Conservation (phyloP, 2,797 vertebrate genomes). For the Tympanoctomys barrerae region DNA sequence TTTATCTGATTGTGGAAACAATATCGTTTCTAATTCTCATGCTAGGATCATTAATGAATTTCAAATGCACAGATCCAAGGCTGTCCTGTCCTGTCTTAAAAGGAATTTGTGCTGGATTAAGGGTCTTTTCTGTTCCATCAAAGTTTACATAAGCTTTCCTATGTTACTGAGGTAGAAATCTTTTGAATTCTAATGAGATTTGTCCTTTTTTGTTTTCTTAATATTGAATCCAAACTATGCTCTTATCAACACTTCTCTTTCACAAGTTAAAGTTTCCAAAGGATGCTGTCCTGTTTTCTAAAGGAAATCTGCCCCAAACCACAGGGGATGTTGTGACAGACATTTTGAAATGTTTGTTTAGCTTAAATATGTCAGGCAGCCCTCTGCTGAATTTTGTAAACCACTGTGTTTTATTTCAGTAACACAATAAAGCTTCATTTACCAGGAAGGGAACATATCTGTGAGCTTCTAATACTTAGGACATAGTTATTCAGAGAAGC, state of each 20-base stretch:
- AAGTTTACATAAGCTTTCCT: slow-evolving; percentile 63
- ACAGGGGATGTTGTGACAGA: background rate
- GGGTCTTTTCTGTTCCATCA: slow-evolving; percentile 69
- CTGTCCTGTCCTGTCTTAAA: slow-evolving; percentile 36
- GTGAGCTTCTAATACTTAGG: slow-evolving; percentile 33
- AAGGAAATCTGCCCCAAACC: slow-evolving; percentile 32
- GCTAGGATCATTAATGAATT: slow-evolving; percentile 61
- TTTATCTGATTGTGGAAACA: background rate
- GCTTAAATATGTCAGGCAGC: background rate
- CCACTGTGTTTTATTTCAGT: slow-evolving; percentile 61
- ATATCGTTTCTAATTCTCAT: background rate
- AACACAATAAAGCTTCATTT: slow-evolving; percentile 53
- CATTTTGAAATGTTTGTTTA: slow-evolving; percentile 53
- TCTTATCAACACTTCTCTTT: slow-evolving; percentile 5
- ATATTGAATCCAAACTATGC: slow-evolving; percentile 27
- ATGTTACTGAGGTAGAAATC: slow-evolving; percentile 58
- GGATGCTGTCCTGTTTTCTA: background rate
- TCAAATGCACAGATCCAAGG: slow-evolving; percentile 47
- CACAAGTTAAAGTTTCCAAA: background rate
- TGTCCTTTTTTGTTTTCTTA: slow-evolving; percentile 72
- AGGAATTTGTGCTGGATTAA: slow-evolving; percentile 69
- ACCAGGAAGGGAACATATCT: slow-evolving; percentile 56
- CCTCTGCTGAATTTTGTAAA: background rate
- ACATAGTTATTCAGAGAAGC: slow-evolving; percentile 5
- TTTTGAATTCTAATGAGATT: slow-evolving; percentile 69